Base-by-base conservation (phyloP, 2,888 invertebrate species). In the Kuschelorhynchus macadamiae region DNA sequence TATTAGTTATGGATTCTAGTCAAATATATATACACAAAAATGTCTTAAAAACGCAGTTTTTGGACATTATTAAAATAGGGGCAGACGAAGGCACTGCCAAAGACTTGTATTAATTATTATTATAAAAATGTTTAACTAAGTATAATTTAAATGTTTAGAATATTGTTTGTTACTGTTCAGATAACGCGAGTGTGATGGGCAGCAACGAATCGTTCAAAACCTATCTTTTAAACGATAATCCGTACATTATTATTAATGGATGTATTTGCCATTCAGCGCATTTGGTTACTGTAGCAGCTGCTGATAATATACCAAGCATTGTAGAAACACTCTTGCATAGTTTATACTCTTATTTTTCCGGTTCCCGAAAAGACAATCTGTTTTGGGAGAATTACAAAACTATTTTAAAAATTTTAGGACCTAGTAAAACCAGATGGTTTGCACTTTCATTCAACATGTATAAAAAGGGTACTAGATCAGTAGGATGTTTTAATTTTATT, bases 271-370 rank as follows among this genome's bases (percentile, higher is more conserved):
- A 67, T 52, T 21, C 25, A 25, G 70, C 66, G 18, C 64, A 67
- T 33, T 32, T 25, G 7, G 25, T 44, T 46, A 50, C 56, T 4
- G 12, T 36, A 11, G 25, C 11, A 3, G 36, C 36, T 3, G 12
- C n/a, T 36, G 36, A n/a, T 7, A 36, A n/a, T 63, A 68, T 68
- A 16, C 69, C 69, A 14, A 44, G 21, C 16, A 59, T 59, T 65
- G 46, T 69, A 20, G 60, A 69, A 41, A 62, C 62, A 49, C 41
- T 68, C 9, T 46, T 64, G 46, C 64, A 68, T 42, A 68, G 52
- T 59, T 39, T 66, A n/a, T 56, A 16, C 17, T 14, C 30, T 16
- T 70, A 70, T 53, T 70, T 66, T 66, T 70, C 70, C 14, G 66
- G 53, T 39, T 32, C 49, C 69, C 65, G n/a, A 69, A 66, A 17